phyloP scores from a whole-genome alignment of 1,140 invertebrate species.

The Drosophila nasuta region DNA sequence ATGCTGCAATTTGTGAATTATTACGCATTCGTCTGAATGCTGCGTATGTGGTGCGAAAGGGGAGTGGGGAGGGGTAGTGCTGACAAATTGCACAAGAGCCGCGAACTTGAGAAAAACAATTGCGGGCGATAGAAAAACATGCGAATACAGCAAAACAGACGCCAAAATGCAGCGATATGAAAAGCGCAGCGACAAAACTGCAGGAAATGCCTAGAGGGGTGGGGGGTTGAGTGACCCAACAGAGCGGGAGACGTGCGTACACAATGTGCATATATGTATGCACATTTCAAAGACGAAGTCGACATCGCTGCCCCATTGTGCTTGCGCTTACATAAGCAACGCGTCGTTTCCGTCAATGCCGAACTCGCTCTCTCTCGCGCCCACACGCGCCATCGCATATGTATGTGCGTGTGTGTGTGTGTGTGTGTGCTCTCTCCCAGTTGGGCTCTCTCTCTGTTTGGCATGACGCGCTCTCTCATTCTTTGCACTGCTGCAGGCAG shows the following conservation, averaged over 20 bases:
- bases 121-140: conserved; percentile 78
- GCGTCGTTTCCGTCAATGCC: conserved; percentile 72
- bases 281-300: conserved; percentile 32
- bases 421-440: conserved; percentile 30
- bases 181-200: conserved; percentile 60
- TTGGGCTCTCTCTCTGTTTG: conserved; percentile 19
- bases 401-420: conserved; percentile 11
- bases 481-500: conserved; percentile 21
- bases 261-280: conserved; percentile 48
- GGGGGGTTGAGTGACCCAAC: background rate
- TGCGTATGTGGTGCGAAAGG: background rate
- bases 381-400: conserved; percentile 31
- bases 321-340: conserved; percentile 66
- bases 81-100: conserved; percentile 76
- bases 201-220: conserved; percentile 48
- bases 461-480: conserved; percentile 10
- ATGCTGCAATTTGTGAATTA: conserved; percentile 75
- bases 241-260: conserved; percentile 1
- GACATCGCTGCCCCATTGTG: background rate
- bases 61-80: conserved; percentile 13
- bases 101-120: conserved; percentile 81
- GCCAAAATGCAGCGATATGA: conserved; percentile 24
- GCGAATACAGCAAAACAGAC: conserved; percentile 53
- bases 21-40: conserved; percentile 61
- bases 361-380: conserved; percentile 41